Base-by-base conservation (phyloP, 2,113 vertebrate species). In the Pampusana beccarii region DNA sequence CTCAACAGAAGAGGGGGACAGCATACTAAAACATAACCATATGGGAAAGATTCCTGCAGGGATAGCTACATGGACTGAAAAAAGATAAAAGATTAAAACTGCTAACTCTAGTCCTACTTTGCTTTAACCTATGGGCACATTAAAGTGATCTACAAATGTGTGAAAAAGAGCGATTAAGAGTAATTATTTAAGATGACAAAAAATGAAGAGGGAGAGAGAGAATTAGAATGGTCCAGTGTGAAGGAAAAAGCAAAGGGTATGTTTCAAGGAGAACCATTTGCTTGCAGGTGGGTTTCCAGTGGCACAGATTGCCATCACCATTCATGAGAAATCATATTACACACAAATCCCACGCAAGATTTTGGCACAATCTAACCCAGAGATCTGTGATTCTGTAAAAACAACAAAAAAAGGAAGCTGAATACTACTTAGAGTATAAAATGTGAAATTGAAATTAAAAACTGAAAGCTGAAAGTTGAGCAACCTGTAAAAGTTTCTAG, bases 401-500 rank as follows among this genome's bases (percentile, higher is more conserved):
- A 66, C 19, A 18, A 29, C 42, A 53, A 8, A 38, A 66, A 5
- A 28, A 23, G 4, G 0, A 3, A 1, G 1, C 3, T 11, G 12
- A 67, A 28, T 1, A 0, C 2, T 24, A 8, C 5, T 58, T 46
- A 17, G 31, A 62, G 17, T 10, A 3, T 10, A 51, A 44, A 85
- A 51, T 16, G 8, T 31, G 44, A 64, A 81, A 75, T 2, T 57
- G 33, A 56, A 56, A 61, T 82, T 14, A 4, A 42, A 91, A 65
- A 0, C 1, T 91, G 18, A 29, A 16, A n/a, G 8, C 16, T 46
- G 18, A 29, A 16, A n/a, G 8, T 15, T 46, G 15, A 84, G 20
- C 24, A 72, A 50, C 23, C 31, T 44, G 28, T 57, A 20, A 26
- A 77, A 51, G 2, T 11, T 24, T 73, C 20, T 16, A 42, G 20